These are phyloP conservation scores for Xiphophorus hellerii DNA, from an alignment of 2,113 vertebrate species.

Conservation along the genomic window DNA sequence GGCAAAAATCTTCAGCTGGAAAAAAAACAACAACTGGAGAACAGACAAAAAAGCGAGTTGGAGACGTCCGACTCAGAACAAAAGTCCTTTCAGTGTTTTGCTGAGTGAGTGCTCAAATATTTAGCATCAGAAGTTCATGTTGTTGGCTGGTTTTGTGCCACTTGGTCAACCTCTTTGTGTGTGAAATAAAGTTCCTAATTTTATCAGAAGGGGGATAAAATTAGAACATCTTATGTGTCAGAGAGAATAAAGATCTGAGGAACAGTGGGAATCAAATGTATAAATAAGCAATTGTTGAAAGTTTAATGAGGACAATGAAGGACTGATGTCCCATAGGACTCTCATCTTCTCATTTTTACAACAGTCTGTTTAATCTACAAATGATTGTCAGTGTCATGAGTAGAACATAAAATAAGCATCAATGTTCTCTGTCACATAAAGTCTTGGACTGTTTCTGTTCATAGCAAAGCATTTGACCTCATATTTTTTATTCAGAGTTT, in stretches of 20 bases:
- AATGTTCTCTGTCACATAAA: not conserved
- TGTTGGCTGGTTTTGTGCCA: not conserved
- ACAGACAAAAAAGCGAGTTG: not conserved
- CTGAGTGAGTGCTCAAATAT: constrained; percentile 12
- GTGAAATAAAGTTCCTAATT: not conserved
- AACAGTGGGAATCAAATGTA: constrained; percentile 3
- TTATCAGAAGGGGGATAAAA: constrained; percentile 3
- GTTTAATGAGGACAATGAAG: constrained; percentile 21
- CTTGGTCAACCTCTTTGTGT: constrained; percentile 7
- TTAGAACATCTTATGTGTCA: not conserved
- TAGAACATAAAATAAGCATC: not conserved
- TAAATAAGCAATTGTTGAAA: constrained; percentile 29
- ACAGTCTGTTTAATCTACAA: constrained; percentile 1
- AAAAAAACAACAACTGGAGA: not conserved
- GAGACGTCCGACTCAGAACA: constrained; percentile 20
- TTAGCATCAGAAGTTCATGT: not conserved
- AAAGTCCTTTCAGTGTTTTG: constrained; percentile 27
- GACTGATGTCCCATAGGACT: constrained; percentile 16
- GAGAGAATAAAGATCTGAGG: constrained; percentile 1
- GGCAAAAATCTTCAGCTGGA: constrained; percentile 6
- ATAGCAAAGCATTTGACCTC: not conserved
- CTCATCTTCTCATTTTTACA: not conserved
- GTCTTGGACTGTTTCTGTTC: not conserved
- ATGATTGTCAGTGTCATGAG: not conserved
- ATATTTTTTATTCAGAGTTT: not conserved